These are phyloP conservation scores for Caerostris darwini DNA, from an alignment of 1,140 invertebrate species.

Conservation along the genomic window DNA sequence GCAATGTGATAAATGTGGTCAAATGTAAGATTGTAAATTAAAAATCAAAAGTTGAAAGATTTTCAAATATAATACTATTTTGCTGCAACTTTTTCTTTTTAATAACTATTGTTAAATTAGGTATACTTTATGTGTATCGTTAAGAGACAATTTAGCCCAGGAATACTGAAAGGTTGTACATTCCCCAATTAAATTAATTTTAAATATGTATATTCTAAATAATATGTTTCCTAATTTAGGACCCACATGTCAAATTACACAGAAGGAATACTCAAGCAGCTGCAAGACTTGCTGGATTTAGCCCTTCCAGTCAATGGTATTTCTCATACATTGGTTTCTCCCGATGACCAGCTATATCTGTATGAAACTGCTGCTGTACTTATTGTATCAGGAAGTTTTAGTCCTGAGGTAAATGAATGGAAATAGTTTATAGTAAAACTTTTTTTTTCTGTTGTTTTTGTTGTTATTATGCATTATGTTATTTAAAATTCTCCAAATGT, in stretches of 20 bases:
- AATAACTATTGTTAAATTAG: too few species aligned
- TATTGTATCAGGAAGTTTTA: constrained; percentile 83
- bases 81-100: too few species aligned
- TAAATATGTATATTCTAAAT: not conserved
- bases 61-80: too few species aligned
- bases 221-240: constrained; percentile 79
- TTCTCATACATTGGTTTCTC: constrained; percentile 81
- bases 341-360: constrained; percentile 85
- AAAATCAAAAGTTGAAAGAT: too few species aligned
- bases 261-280: constrained; percentile 83
- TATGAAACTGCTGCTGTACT: constrained; percentile 85
- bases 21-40: too few species aligned
- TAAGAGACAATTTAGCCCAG: too few species aligned
- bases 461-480: constrained; percentile 13
- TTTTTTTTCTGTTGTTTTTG: too few species aligned
- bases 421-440: too few species aligned
- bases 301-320: constrained; percentile 82
- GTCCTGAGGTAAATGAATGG: constrained; percentile 81
- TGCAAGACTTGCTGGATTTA: constrained; percentile 84
- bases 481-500: not conserved
- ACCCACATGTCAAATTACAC: constrained; percentile 83
- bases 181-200: not conserved
- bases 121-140: too few species aligned
- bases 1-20: too few species aligned
- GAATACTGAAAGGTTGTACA: not conserved